Base-by-base conservation (phyloP, 92 coral and sea anemone species). In the Diadumene lineata region DNA sequence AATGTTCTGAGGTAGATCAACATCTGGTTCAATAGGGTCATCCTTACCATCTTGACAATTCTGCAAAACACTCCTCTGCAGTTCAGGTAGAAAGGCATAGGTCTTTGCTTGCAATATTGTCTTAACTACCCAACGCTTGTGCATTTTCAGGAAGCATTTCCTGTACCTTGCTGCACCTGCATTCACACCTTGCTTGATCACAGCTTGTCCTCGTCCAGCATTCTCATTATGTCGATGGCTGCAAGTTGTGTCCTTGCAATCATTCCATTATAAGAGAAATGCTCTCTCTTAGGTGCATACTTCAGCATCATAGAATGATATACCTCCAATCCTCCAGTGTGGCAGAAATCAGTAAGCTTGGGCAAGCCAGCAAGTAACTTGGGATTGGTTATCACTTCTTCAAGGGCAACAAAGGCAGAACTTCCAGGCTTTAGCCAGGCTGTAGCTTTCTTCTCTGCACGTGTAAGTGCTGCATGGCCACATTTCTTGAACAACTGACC, bases 101-200 rank as follows among this genome's bases (percentile, higher is more conserved):
- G 74, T 64, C 69, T 82, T 87, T 56, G 70, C 64, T 79, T 86
- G 79, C 32, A 31, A 69, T 43, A 86, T 72, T 15, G 80, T 74
- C 81, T 84, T 84, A 17, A 84, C 84, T 28, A 84, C 88, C 88
- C 88, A 84, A n/a, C 69, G 61, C 73, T 83, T 83, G 22, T 31
- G 72, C 61, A 74, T 81, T 79, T 83, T 83, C 29, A 77, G 76
- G 62, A 79, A 56, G 79, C 84, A 78, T 7, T 66, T 43, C 2
- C 75, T 69, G 58, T 70, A 79, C 50, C 87, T 15, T 66, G 86
- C 66, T 67, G 34, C 72, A 15, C 84, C 84, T 18, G 8, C 63
- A 56, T 28, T 43, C 29, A 13, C 74, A 19, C 88, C 92, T 56
- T 80, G 11, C 48, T 67, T 44, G 31, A 79, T 64, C 2, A 68